Evolutionary conservation across 53 echinoderm and acorn worm species (phyloP).

Genomic region (Arbacia lixula): DNA sequence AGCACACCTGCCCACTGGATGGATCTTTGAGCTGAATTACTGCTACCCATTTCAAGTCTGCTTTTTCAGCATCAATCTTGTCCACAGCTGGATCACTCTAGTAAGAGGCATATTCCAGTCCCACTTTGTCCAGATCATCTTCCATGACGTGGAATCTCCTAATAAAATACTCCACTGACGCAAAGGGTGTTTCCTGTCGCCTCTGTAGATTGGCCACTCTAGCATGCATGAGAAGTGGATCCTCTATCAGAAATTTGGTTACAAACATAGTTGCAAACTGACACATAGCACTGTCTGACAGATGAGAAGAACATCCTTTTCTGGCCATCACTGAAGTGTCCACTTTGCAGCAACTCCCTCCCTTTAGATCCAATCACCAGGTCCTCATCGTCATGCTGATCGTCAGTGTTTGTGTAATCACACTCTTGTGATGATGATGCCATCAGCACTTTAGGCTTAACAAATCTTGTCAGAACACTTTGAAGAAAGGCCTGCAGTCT

Average conservation of each 20-base stretch:
- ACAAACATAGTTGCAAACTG: conserved; percentile 33
- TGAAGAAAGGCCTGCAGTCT: conserved; percentile 43
- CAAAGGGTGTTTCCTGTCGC: neutral
- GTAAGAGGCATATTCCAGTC: neutral
- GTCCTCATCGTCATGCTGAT: conserved; percentile 32
- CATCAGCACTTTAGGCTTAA: conserved; percentile 23
- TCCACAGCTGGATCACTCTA: conserved; percentile 25
- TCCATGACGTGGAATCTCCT: conserved; percentile 14
- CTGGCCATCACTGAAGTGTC: conserved; percentile 22
- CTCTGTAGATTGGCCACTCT: conserved; percentile 10
- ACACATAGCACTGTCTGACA: conserved; percentile 31
- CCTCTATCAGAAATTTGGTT: conserved; percentile 2
- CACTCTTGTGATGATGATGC: conserved; percentile 14
- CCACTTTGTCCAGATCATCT: conserved; percentile 1
- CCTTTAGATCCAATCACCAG: conserved; percentile 35
- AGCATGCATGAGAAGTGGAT: neutral
- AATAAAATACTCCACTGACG: neutral
- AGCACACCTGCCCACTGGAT: neutral
- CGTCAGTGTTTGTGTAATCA: neutral
- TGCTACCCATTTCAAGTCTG: conserved; percentile 25
- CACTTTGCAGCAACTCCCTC: conserved; percentile 8
- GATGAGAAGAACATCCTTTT: conserved; percentile 33
- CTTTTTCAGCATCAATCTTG: conserved; percentile 1
- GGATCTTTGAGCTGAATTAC: neutral
- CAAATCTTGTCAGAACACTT: conserved; percentile 43